phyloP scores from a whole-genome alignment of 2,113 vertebrate species.

The Callaeas wilsoni region DNA sequence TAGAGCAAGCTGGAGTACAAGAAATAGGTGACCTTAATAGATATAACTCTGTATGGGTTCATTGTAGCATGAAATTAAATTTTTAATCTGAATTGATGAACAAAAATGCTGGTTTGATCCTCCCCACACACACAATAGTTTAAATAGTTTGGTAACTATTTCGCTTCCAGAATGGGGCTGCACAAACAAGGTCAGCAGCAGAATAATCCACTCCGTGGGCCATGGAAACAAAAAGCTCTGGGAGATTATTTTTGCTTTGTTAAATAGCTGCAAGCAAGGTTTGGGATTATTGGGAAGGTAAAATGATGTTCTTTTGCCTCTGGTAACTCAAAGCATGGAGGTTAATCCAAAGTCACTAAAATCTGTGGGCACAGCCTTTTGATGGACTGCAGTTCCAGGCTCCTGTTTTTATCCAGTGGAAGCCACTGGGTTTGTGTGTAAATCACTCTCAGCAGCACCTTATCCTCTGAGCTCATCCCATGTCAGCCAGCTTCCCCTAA shows the following conservation, averaged over 20 bases:
- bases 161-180: constrained; percentile 37
- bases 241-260: neutral
- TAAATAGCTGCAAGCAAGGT: neutral
- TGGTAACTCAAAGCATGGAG: neutral
- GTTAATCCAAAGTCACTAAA: neutral
- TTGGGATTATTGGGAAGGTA: neutral
- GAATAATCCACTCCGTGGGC: neutral
- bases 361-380: neutral
- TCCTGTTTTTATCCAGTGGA: neutral
- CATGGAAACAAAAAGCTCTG: neutral
- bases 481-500: neutral
- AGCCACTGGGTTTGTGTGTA: neutral
- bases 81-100: constrained; percentile 81
- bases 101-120: constrained; percentile 69
- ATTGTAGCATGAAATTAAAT: constrained; percentile 80
- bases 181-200: neutral
- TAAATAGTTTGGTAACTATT: constrained; percentile 65
- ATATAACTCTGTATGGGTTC: constrained; percentile 70
- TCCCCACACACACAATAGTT: constrained; percentile 33
- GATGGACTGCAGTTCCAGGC: neutral
- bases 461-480: neutral
- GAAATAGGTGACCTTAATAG: constrained; percentile 76
- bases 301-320: neutral
- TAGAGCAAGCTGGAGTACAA: constrained; percentile 44
- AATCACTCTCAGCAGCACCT: neutral